These are phyloP conservation scores for Hydraecia micacea DNA, from an alignment of 2,888 invertebrate genomes.

Conservation along the genomic window DNA sequence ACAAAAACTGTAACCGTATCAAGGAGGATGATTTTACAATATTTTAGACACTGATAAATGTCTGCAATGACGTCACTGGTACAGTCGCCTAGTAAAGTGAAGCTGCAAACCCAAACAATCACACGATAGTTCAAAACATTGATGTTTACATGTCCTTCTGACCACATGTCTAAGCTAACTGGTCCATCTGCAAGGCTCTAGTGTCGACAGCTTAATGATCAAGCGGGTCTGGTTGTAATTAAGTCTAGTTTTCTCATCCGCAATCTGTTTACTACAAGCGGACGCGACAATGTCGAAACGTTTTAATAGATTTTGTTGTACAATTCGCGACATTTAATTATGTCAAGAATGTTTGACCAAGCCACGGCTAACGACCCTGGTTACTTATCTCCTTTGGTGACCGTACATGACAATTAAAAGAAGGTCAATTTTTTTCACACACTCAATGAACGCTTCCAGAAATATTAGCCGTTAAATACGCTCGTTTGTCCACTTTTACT, in stretches of 20 bases:
- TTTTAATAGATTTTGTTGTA: conserved; percentile 31
- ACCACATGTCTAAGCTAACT: conserved; percentile 71
- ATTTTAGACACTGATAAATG: conserved; percentile 53
- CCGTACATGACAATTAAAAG: neutral
- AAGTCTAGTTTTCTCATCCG: conserved; percentile 69
- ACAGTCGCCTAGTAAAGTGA: conserved; percentile 66
- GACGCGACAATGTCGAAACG: conserved; percentile 56
- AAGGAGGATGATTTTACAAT: conserved; percentile 51
- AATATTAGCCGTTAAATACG: conserved; percentile 51
- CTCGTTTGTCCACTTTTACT: conserved; percentile 45
- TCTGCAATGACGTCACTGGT: conserved; percentile 61
- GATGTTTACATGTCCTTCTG: conserved; percentile 72
- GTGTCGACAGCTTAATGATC: conserved; percentile 79
- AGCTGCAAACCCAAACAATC: conserved; percentile 77
- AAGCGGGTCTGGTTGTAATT: conserved; percentile 68
- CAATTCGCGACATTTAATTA: conserved; percentile 16
- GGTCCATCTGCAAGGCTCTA: conserved; percentile 71
- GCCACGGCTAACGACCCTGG: no score
- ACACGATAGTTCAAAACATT: conserved; percentile 73
- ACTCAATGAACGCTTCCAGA: conserved; percentile 17
- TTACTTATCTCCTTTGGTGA: no score
- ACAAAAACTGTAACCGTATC: conserved; percentile 54
- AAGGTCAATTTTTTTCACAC: conserved; percentile 11
- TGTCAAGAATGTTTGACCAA: neutral
- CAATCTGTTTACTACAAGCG: conserved; percentile 53